Evolutionary conservation across 2,797 vertebrate species (phyloP), one percentile per base, ranked within the genome.

Genomic region (Triplophysa yarkandensis): DNA sequence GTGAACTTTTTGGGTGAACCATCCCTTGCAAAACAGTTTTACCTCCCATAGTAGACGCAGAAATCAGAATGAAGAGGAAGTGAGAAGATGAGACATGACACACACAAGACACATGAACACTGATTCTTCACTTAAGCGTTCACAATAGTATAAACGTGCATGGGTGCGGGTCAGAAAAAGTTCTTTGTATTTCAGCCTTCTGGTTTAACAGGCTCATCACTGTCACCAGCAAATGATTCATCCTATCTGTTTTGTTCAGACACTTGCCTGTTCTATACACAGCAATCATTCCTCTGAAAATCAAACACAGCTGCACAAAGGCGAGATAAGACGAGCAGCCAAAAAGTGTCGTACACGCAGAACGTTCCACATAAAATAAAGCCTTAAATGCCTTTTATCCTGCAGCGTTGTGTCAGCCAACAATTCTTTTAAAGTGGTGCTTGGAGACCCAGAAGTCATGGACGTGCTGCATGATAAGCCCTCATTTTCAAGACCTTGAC

Each of bases 251-350:
- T 46, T 48, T 62, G 80, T 78, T 85, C 78, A 80, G 69, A 80
- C 54, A n/a, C 43, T 62, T 65, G 71, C 46, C 79, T 72, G 80
- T 78, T 77, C 80, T 75, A 55, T 65, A 80, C 77, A 77, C 60
- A 52, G 57, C 64, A 64, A 83, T 82, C 55, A 81, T 83, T 83
- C 66, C 80, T 75, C 65, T 68, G 77, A 68, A 82, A 84, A 81
- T 54, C 75, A 84, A 84, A 87, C 82, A 83, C 81, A 74, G 79
- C 82, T 68, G 82, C 62, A 48, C 71, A 82, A 86, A 87, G 68
- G 68, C 19, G 19, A 50, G 81, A 50, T 73, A 74, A 74, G 70
- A 76, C 21, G 30, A 48, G 73, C 30, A 23, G 73, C 43, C 73
- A 67, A 39, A 74, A 60, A 75, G 41, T 60, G 54, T 75, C 32